These are phyloP conservation scores for Drosophila setifemur DNA, from an alignment of 1,140 invertebrate genomes.

Conservation along the genomic window DNA sequence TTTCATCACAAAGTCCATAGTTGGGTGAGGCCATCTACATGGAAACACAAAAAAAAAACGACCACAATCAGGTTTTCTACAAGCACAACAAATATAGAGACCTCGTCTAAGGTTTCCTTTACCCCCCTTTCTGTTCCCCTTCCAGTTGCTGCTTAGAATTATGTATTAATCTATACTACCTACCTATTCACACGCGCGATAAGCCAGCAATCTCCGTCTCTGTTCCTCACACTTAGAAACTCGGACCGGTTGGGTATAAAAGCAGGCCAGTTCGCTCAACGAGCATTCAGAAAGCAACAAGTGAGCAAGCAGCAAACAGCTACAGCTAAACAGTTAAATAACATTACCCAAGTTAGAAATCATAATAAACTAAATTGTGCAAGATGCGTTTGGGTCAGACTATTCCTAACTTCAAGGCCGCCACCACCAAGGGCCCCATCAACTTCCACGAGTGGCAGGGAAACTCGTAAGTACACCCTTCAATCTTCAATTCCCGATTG, in stretches of 20 bases:
- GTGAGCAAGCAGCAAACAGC: slow-evolving; percentile 15
- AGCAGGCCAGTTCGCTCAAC: slow-evolving; percentile 9
- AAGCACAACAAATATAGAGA: background rate
- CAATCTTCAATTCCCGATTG: background rate
- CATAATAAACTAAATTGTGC: background rate
- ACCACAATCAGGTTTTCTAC: slow-evolving; percentile 1
- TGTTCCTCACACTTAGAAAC: background rate
- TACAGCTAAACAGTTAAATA: slow-evolving; percentile 3
- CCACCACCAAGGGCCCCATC: slow-evolving; percentile 89
- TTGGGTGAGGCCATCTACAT: background rate
- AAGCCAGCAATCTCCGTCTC: slow-evolving; percentile 15
- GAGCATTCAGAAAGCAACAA: slow-evolving; percentile 52
- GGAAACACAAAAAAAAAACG: slow-evolving; percentile 1
- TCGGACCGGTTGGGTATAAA: slow-evolving; percentile 41
- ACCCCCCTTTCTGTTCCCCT: background rate
- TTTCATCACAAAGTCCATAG: slow-evolving; percentile 37
- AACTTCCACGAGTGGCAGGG: slow-evolving; percentile 90
- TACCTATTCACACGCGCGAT: slow-evolving; percentile 23
- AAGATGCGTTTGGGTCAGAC: slow-evolving; percentile 87
- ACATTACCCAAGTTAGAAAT: slow-evolving; percentile 3
- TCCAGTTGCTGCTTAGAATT: background rate
- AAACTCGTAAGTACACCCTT: slow-evolving; percentile 86
- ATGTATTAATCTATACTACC: slow-evolving; percentile 18
- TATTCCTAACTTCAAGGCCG: slow-evolving; percentile 89
- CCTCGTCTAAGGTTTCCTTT: slow-evolving; percentile 3